A percentile compares a stretch with the other conserved stretches of the same genome.
phyloP scores from a whole-genome alignment of 1,140 invertebrate genomes.

The Drosophila pallidifrons region DNA sequence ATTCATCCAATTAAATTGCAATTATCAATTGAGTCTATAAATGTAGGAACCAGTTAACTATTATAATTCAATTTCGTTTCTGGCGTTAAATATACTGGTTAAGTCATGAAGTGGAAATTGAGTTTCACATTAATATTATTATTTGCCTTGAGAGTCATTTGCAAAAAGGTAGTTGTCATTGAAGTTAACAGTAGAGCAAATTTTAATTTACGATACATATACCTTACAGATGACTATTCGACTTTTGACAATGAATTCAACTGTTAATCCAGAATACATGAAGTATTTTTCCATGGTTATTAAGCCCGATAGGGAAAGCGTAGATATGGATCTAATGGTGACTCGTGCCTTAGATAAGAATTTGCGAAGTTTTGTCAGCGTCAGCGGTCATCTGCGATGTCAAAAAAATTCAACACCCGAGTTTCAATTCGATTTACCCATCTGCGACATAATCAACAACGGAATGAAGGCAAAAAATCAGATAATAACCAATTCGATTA shows the following conservation, averaged over 20 bases:
- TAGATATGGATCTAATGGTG: slow-evolving; percentile 1
- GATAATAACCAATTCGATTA: slow-evolving; percentile 2
- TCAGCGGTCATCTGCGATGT: neutral
- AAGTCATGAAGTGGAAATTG: no score
- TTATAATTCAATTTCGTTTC: no score
- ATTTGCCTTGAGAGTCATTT: neutral
- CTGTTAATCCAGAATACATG: neutral
- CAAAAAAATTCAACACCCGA: neutral
- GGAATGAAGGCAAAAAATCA: neutral
- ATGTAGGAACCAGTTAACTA: no score
- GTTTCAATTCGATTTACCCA: neutral
- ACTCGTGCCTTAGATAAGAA: neutral
- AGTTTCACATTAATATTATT: no score
- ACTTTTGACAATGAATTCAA: neutral
- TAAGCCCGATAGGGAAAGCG: neutral
- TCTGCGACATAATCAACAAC: slow-evolving; percentile 7
- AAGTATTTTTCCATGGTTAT: neutral
- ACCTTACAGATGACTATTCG: neutral
- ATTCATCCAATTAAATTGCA: no score
- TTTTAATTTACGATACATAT: neutral
- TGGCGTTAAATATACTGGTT: no score
- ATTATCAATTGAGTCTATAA: no score
- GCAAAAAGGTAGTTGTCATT: slow-evolving; percentile 5
- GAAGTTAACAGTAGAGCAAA: neutral
- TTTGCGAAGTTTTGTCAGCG: neutral